A percentile compares a stretch with the other conserved stretches of the same genome.
phyloP scores from a whole-genome alignment of 2,113 vertebrate species.

The Onychostruthus taczanowskii region DNA sequence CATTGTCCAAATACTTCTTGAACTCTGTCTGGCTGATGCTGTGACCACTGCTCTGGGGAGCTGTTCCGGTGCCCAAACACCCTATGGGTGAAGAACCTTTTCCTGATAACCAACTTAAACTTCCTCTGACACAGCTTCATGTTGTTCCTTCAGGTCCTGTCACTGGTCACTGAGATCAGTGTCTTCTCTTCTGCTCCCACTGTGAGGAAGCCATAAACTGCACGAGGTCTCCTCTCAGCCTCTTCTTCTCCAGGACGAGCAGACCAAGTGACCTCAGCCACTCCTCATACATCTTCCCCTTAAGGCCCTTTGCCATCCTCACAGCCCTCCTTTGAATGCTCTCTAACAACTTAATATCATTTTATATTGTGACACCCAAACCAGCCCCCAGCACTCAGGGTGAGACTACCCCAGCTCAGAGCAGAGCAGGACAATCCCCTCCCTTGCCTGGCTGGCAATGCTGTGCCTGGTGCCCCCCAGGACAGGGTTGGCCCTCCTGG shows the following conservation, averaged over 20 bases:
- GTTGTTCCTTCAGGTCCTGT: background rate
- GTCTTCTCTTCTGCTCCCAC: background rate
- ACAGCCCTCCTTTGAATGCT: rapidly evolving
- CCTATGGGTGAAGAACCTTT: background rate
- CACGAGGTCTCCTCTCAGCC: background rate
- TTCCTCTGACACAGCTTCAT: background rate
- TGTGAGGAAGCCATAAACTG: background rate
- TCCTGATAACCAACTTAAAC: background rate
- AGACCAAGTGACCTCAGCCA: background rate
- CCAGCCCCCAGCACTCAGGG: rapidly evolving
- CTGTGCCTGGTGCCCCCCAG: background rate
- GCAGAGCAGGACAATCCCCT: background rate
- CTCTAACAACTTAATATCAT: rapidly evolving
- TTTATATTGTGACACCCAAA: rapidly evolving
- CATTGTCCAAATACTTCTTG: background rate
- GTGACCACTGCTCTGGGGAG: background rate
- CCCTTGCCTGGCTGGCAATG: rapidly evolving
- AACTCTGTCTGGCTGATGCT: background rate
- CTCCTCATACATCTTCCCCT: rapidly evolving
- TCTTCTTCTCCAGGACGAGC: background rate
- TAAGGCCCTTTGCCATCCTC: background rate
- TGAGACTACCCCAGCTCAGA: background rate
- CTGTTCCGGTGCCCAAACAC: background rate
- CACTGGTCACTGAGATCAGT: background rate
- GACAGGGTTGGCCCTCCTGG: background rate